Evolutionary conservation across 2,888 invertebrate genomes (phyloP).

Genomic region (Celastrina argiolus): DNA sequence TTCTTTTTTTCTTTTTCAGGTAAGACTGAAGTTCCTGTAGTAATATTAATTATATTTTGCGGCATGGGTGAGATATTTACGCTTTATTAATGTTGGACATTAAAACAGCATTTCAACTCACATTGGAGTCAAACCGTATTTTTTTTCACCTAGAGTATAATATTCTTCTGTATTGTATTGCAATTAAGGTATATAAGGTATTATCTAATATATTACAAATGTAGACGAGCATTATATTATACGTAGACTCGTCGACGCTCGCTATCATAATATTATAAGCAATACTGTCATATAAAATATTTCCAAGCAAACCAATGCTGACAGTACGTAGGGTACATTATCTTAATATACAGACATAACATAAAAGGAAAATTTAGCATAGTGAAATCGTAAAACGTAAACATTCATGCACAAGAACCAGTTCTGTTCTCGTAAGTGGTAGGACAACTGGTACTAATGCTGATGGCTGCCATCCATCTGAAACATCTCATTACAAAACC

Average conservation of each 20-base stretch:
- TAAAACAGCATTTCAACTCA: no score
- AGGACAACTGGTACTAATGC: slow-evolving; percentile 34
- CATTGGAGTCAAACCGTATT: no score
- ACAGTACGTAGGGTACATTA: not conserved
- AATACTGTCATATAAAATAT: no score
- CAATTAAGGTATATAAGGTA: no score
- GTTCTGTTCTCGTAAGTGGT: slow-evolving; percentile 8
- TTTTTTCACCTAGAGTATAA: no score
- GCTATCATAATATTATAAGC: no score
- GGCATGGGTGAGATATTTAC: not conserved
- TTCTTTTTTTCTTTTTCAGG: slow-evolving; percentile 18
- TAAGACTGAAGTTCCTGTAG: not conserved
- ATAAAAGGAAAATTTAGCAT: not conserved
- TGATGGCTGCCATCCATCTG: slow-evolving; percentile 52
- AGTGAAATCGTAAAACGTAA: slow-evolving; percentile 20
- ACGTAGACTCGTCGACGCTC: no score
- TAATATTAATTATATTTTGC: not conserved
- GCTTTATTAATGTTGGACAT: not conserved
- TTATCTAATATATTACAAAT: no score
- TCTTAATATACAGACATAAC: not conserved
- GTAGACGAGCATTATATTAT: no score
- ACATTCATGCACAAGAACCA: slow-evolving; percentile 7
- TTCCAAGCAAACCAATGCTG: not conserved
- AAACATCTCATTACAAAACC: slow-evolving; percentile 48
- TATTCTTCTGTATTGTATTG: no score